Conservation (phyloP, 37 sponge, comb jelly and placozoan species). For the Bolinopsis microptera region DNA sequence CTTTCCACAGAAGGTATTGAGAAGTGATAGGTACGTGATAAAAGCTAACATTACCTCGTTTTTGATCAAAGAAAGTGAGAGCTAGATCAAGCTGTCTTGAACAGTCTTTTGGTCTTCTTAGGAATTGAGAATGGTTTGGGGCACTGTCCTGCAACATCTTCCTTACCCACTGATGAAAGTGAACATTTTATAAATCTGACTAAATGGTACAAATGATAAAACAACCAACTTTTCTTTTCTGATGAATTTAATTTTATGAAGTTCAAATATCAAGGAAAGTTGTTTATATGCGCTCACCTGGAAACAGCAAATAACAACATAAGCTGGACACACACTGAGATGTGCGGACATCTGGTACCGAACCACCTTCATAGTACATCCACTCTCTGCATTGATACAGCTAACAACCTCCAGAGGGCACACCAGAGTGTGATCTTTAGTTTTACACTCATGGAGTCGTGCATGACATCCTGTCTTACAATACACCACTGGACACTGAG, state of each 20-base stretch:
- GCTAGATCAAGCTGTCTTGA: slow-evolving; percentile 43
- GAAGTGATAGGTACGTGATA: no score
- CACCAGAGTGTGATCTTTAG: background rate
- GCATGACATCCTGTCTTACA: slow-evolving; percentile 1
- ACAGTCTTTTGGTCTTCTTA: slow-evolving; percentile 34
- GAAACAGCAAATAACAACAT: slow-evolving; percentile 54
- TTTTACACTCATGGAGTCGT: slow-evolving; percentile 25
- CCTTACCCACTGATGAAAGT: slow-evolving; percentile 27
- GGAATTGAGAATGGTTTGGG: slow-evolving; percentile 23
- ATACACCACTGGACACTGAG: slow-evolving; percentile 32
- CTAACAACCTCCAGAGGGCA: slow-evolving; percentile 22
- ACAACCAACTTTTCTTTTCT: no score
- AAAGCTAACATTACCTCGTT: background rate
- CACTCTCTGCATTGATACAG: slow-evolving; percentile 32
- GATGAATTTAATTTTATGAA: background rate
- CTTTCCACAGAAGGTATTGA: no score
- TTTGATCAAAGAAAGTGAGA: slow-evolving; percentile 46
- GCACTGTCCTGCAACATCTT: slow-evolving; percentile 36
- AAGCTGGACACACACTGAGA: background rate
- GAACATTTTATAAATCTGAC: background rate
- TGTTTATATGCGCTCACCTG: background rate
- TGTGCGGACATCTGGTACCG: slow-evolving; percentile 24
- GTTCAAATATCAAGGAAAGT: background rate
- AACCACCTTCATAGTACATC: background rate
- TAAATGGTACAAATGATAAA: no score